These are phyloP conservation scores for Thripadectes ignobilis DNA, from an alignment of 2,797 vertebrate species.

Conservation along the genomic window DNA sequence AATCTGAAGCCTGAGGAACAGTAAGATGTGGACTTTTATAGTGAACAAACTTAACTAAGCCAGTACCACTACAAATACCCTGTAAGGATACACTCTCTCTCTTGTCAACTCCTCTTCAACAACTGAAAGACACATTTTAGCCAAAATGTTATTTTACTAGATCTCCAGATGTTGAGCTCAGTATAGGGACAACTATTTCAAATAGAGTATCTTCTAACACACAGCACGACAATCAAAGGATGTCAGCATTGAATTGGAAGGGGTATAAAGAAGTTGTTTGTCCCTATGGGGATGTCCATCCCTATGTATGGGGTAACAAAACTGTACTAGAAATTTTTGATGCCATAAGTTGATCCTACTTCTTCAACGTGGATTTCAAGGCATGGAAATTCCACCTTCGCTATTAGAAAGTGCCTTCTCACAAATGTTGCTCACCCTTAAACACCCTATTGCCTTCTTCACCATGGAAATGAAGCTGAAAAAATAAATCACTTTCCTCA, in stretches of 20 bases:
- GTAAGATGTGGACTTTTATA: not conserved
- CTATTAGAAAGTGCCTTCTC: not conserved
- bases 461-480: not conserved
- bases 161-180: not conserved
- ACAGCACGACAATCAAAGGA: not conserved
- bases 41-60: not conserved
- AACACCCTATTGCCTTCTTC: not conserved
- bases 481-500: not conserved
- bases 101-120: not conserved
- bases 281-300: not conserved
- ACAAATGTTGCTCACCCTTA: not conserved
- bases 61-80: not conserved
- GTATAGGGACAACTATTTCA: not conserved
- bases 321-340: not conserved
- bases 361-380: not conserved
- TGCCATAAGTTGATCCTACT: not conserved
- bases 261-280: not conserved
- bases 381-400: not conserved
- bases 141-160: not conserved
- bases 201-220: not conserved
- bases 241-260: not conserved
- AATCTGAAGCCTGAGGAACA: not conserved
- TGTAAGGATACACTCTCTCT: not conserved
- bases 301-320: not conserved
- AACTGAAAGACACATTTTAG: not conserved